Percentiles rank a stretch among this genome's conserved stretches.
Evolutionary conservation across 1,140 invertebrate genomes (phyloP).

Genomic region (Muscidifurax raptorellus): DNA sequence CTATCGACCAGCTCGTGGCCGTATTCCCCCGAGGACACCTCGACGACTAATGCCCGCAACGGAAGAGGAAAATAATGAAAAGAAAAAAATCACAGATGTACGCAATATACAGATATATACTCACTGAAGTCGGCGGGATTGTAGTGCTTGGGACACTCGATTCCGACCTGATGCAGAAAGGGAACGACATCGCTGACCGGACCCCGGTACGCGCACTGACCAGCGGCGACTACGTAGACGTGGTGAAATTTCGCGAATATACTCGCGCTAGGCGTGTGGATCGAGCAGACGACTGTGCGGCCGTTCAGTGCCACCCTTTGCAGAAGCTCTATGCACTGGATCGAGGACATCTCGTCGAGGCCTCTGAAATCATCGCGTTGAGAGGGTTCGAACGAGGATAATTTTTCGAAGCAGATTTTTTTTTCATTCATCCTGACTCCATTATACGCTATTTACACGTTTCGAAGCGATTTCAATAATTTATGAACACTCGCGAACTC

Average conservation of each 20-base stretch:
- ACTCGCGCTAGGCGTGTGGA: conserved; percentile 92
- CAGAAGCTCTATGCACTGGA: conserved; percentile 84
- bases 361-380: conserved; percentile 77
- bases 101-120: conserved; percentile 56
- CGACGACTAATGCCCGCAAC: conserved; percentile 80
- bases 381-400: conserved; percentile 42
- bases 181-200: conserved; percentile 81
- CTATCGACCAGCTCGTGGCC: conserved; percentile 78
- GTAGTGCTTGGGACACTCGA: conserved; percentile 85
- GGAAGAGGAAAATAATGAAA: conserved; percentile 20
- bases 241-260: conserved; percentile 87
- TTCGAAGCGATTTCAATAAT: too few species aligned
- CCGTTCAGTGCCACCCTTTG: conserved; percentile 87
- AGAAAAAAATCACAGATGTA: conserved; percentile 78
- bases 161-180: conserved; percentile 80
- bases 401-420: too few species aligned
- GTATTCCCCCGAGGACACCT: conserved; percentile 86
- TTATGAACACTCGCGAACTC: too few species aligned
- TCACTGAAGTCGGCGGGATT: conserved; percentile 90
- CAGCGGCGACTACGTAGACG: conserved; percentile 84
- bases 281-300: conserved; percentile 91
- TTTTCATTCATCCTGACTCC: too few species aligned
- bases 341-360: conserved; percentile 85
- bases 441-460: too few species aligned
- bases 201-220: conserved; percentile 86